Conservation (phyloP, 2,113 vertebrate species). For the Myotis lucifugus region DNA sequence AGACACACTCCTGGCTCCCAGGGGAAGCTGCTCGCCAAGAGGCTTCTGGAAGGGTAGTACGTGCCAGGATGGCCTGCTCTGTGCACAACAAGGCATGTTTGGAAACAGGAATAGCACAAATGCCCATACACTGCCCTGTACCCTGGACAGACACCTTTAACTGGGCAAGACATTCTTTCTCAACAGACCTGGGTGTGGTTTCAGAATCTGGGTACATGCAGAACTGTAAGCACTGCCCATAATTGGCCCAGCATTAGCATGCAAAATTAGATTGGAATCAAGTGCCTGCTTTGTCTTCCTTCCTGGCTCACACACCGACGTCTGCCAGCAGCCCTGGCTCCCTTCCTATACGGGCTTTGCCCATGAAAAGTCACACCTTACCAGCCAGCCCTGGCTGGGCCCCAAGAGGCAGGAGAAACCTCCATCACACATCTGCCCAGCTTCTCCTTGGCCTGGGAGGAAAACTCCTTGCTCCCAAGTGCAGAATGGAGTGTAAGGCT, state of each 20-base stretch:
- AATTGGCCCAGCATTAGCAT: rapidly evolving
- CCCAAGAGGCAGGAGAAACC: not conserved
- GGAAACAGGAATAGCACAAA: not conserved
- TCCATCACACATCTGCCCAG: not conserved
- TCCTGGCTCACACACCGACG: not conserved
- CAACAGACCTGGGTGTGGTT: not conserved
- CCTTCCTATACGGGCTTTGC: not conserved
- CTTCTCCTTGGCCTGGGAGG: not conserved
- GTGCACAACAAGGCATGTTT: not conserved
- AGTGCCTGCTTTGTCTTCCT: not conserved
- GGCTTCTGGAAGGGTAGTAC: not conserved
- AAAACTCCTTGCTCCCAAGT: not conserved
- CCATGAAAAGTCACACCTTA: not conserved
- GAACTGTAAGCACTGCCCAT: not conserved
- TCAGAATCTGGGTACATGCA: not conserved
- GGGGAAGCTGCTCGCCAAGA: not conserved
- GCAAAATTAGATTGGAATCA: not conserved
- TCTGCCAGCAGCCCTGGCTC: not conserved
- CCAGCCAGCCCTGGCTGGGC: not conserved
- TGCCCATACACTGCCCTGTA: not conserved
- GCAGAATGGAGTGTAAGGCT: not conserved
- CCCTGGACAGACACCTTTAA: not conserved
- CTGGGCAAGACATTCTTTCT: not conserved
- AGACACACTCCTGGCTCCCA: not conserved
- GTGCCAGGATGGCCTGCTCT: not conserved